These are phyloP conservation scores for Agonopterix subpropinquella DNA, from an alignment of 2,888 invertebrate species.

Conservation along the genomic window DNA sequence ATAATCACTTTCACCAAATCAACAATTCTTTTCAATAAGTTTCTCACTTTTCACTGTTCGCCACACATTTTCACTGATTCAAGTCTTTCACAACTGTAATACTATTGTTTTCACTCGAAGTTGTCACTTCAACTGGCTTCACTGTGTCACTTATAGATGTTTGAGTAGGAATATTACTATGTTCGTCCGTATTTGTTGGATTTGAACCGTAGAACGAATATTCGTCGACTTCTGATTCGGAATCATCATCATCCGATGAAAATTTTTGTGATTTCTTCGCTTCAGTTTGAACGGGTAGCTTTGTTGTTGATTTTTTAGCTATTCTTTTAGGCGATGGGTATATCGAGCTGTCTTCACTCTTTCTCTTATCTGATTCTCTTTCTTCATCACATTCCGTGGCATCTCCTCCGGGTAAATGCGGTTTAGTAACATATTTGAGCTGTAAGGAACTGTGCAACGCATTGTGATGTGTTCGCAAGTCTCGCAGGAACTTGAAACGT, in stretches of 20 bases:
- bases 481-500: conserved; percentile 29
- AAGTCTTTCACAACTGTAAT: conserved; percentile 61
- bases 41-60: too few relatives aligned
- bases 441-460: conserved; percentile 23
- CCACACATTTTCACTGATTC: conserved; percentile 1
- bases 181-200: conserved; percentile 45
- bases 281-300: conserved; percentile 25
- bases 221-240: conserved; percentile 19
- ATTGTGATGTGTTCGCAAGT: conserved; percentile 35
- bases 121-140: conserved; percentile 58
- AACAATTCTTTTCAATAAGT: too few relatives aligned
- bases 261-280: conserved; percentile 73
- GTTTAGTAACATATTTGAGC: conserved; percentile 22
- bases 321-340: conserved; percentile 19
- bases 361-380: conserved; percentile 11
- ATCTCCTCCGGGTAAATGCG: conserved; percentile 1
- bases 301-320: conserved; percentile 50
- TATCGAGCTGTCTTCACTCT: conserved; percentile 7
- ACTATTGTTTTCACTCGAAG: conserved; percentile 67
- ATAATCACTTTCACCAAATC: not conserved
- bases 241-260: conserved; percentile 28
- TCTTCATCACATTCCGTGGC: conserved; percentile 12
- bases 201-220: conserved; percentile 69
- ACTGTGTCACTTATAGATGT: conserved; percentile 71
- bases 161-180: conserved; percentile 59